These are phyloP conservation scores for Fulica atra DNA, from an alignment of 2,113 vertebrate species.

Conservation along the genomic window DNA sequence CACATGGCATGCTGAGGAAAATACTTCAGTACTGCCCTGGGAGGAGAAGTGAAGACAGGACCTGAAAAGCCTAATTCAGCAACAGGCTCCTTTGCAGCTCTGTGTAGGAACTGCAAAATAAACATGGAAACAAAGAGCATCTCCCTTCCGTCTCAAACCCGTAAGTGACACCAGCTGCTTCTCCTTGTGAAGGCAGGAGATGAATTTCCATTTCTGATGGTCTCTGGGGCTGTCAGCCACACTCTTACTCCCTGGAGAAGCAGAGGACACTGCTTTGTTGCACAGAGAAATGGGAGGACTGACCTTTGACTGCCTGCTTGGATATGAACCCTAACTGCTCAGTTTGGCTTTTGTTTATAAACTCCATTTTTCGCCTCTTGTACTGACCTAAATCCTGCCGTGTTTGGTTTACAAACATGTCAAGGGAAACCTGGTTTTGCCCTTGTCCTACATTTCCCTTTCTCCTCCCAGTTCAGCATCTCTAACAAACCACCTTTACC, in stretches of 20 bases:
- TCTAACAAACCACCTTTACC: background rate
- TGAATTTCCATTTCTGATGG: background rate
- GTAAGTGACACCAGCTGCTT: background rate
- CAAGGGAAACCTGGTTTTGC: background rate
- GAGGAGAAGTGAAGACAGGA: background rate
- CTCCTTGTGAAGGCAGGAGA: background rate
- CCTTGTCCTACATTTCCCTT: conserved; percentile 2
- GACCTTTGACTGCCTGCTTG: background rate
- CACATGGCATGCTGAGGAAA: rapidly evolving
- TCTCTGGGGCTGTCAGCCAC: background rate
- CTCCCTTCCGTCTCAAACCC: background rate
- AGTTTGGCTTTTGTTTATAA: background rate
- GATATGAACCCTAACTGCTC: background rate
- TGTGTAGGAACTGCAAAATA: background rate
- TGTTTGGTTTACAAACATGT: conserved; percentile 43
- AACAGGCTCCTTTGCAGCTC: background rate
- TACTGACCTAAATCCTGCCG: background rate
- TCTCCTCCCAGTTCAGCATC: background rate
- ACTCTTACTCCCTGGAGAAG: background rate
- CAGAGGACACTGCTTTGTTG: background rate
- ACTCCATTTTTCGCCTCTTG: background rate
- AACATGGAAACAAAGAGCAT: background rate
- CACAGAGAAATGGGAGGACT: background rate
- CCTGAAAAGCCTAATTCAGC: background rate
- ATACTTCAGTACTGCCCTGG: background rate